Conservation (phyloP, 2,888 invertebrate species). For the Priocnemis perturbator region DNA sequence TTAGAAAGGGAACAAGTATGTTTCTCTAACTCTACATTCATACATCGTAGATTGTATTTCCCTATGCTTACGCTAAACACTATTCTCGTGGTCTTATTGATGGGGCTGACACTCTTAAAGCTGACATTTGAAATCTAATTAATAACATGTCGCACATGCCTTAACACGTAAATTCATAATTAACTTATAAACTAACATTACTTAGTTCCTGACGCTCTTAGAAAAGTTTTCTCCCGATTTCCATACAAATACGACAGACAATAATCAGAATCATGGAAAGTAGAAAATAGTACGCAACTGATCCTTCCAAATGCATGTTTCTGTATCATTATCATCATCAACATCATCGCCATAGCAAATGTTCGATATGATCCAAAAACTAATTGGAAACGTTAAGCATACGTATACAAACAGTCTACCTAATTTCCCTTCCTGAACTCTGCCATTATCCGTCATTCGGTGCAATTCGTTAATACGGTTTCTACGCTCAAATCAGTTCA, state of each 20-base stretch:
- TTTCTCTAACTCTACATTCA: conserved; percentile 13
- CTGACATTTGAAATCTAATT: conserved; percentile 44
- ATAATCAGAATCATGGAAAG: conserved; percentile 13
- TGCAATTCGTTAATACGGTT: too few relatives aligned
- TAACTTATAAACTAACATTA: conserved; percentile 31
- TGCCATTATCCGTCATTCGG: too few relatives aligned
- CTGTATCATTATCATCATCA: too few relatives aligned
- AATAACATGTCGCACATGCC: conserved; percentile 25
- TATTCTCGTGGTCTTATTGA: conserved; percentile 34
- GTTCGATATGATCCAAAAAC: too few relatives aligned
- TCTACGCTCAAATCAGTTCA: too few relatives aligned
- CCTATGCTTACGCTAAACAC: conserved; percentile 27
- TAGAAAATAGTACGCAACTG: too few relatives aligned
- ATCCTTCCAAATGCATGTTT: too few relatives aligned
- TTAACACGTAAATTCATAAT: conserved; percentile 33
- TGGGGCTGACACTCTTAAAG: conserved; percentile 50
- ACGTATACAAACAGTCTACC: too few relatives aligned
- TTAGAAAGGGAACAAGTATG: conserved; percentile 26
- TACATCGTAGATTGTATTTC: conserved; percentile 21
- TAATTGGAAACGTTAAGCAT: too few relatives aligned
- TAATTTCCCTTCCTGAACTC: too few relatives aligned
- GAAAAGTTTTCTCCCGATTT: conserved; percentile 11
- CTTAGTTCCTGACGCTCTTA: conserved; percentile 18
- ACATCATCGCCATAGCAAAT: too few relatives aligned
- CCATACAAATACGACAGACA: conserved; percentile 13